Evolutionary conservation across 2,113 vertebrate genomes (phyloP).

Genomic region (Trichechus manatus): DNA sequence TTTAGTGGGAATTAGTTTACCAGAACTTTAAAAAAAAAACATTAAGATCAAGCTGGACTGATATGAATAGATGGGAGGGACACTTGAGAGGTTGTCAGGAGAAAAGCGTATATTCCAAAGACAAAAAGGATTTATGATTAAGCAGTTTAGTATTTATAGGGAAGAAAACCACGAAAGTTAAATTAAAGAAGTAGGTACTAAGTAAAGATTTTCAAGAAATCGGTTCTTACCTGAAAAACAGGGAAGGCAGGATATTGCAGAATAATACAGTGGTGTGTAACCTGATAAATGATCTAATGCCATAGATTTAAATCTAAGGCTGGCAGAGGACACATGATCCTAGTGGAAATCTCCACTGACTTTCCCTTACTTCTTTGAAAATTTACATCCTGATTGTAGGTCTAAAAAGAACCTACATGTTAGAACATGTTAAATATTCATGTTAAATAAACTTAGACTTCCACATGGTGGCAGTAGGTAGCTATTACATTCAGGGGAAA

Average conservation of each 20-base stretch:
- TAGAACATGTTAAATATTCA: conserved; percentile 1
- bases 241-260: background rate
- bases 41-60: background rate
- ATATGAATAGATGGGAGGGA: background rate
- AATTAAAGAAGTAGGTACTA: background rate
- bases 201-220: conserved; percentile 44
- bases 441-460: conserved; percentile 47
- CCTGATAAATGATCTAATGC: background rate
- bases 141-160: background rate
- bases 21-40: background rate
- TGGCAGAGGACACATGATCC: background rate
- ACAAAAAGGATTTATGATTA: conserved; percentile 8
- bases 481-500: conserved; percentile 60
- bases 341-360: background rate
- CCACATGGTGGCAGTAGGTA: conserved; percentile 87
- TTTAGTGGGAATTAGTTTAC: background rate
- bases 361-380: background rate
- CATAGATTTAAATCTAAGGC: background rate
- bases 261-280: background rate
- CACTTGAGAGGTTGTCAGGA: background rate
- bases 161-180: background rate
- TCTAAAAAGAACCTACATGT: background rate
- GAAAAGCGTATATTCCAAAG: background rate
- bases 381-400: background rate
- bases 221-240: background rate